Conservation (phyloP, 2,888 invertebrate species). For the Criorhina ranunculi region DNA sequence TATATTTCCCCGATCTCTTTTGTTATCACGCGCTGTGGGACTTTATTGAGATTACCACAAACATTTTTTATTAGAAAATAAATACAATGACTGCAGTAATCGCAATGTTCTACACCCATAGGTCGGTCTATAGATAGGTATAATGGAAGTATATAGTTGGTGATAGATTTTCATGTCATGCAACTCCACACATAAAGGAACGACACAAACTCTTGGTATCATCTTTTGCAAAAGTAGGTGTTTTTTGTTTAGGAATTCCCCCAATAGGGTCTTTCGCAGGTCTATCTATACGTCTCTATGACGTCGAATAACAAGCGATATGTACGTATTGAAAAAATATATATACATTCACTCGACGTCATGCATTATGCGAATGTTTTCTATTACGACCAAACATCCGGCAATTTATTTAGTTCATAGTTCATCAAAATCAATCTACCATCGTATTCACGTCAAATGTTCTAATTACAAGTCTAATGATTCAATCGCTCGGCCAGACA, state of each 20-base stretch:
- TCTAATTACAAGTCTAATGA: slow-evolving; percentile 30
- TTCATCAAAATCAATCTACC: slow-evolving; percentile 33
- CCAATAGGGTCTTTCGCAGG: too few species aligned
- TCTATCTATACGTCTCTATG: slow-evolving; percentile 30
- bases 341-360: neutral
- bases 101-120: too few species aligned
- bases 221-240: neutral
- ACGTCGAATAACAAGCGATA: slow-evolving; percentile 28
- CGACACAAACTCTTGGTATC: neutral
- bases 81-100: slow-evolving; percentile 6
- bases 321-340: slow-evolving; percentile 5
- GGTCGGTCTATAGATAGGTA: slow-evolving; percentile 6
- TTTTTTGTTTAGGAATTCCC: neutral
- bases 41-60: slow-evolving; percentile 22
- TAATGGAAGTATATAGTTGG: slow-evolving; percentile 4
- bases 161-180: slow-evolving; percentile 34
- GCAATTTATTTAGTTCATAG: slow-evolving; percentile 26
- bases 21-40: slow-evolving; percentile 23
- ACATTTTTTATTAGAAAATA: slow-evolving; percentile 16
- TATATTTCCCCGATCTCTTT: neutral
- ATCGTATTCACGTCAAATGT: slow-evolving; percentile 20
- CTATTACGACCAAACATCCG: neutral
- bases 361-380: neutral
- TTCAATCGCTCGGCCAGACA: slow-evolving; percentile 30
- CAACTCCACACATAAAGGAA: neutral